Evolutionary conservation across 2,888 invertebrate species (phyloP).

Genomic region (Petrolisthes cinctipes): DNA sequence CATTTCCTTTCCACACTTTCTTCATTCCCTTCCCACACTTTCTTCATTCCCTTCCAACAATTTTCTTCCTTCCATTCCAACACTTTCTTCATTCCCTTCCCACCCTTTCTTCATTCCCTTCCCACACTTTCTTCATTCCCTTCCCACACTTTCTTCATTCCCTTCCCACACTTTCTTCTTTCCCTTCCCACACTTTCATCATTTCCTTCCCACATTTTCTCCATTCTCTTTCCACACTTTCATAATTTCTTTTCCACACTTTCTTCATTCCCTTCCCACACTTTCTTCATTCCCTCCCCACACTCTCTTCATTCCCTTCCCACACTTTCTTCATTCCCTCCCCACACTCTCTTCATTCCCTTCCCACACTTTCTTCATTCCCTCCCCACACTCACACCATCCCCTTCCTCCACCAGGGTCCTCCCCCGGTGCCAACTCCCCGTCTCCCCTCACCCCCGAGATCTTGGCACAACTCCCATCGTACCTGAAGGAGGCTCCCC

Average conservation of each 20-base stretch:
- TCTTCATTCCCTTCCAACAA: not conserved
- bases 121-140: not conserved
- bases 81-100: not conserved
- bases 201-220: not conserved
- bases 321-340: not conserved
- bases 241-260: not conserved
- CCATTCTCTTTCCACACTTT: not conserved
- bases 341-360: not conserved
- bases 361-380: too few species aligned
- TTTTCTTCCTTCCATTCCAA: not conserved
- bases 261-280: not conserved
- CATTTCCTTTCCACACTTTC: not conserved
- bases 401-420: not conserved
- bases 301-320: not conserved
- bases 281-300: too few species aligned
- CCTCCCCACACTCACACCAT: not conserved
- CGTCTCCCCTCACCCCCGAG: slow-evolving; percentile 14
- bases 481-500: slow-evolving; percentile 47
- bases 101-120: not conserved
- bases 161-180: not conserved
- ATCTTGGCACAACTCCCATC: slow-evolving; percentile 40
- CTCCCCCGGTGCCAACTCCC: not conserved
- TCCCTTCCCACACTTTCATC: not conserved
- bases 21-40: not conserved
- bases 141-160: not conserved